Base-by-base conservation (phyloP, 2,888 invertebrate genomes). In the Drosophila paranaensis region DNA sequence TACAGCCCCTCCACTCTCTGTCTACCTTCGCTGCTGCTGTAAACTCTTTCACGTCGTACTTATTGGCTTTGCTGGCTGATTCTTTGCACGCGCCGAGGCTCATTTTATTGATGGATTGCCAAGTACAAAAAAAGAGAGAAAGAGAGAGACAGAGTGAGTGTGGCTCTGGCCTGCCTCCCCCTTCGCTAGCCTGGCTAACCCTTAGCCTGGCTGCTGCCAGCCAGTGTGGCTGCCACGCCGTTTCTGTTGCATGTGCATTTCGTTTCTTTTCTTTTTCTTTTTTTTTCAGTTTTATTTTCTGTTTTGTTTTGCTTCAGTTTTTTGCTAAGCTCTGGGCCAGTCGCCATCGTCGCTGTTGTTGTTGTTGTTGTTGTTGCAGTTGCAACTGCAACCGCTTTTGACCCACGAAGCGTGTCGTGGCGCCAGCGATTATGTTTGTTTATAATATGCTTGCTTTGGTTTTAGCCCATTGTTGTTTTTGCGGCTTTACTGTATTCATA, bases 361-460 rank as follows among this genome's bases (percentile, higher is more conserved):
- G 56, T 46, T 55, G 50, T 53, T 65, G 56, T 45, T 53, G 37
- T 37, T 51, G 37, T n/a, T 60, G 74, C 80, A 81, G 81, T 67
- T 87, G 87, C 87, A 83, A 87, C 84, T 82, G 88, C 89, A 85
- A 77, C 83, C 77, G 90, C 90, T 83, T 89, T 88, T 90, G 87
- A 90, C 89, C 87, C 79, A 75, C 89, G 87, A 82, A 84, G 88
- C 90, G 85, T 84, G 79, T 81, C 83, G 82, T 86, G 83, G 86
- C 88, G 90, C 89, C 89, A 90, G 77, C 88, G 89, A 90, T 89
- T 89, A 82, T 83, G 86, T 83, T 83, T 87, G 85, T 77, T 90
- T 89, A 84, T 89, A 85, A 71, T 71, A 79, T 79, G 88, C 82
- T 60, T 67, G 84, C 81, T 78, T 78, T 83, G 65, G 65, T 71